phyloP scores from a whole-genome alignment of 2,888 invertebrate species.

The Pristionchus exspectatus region DNA sequence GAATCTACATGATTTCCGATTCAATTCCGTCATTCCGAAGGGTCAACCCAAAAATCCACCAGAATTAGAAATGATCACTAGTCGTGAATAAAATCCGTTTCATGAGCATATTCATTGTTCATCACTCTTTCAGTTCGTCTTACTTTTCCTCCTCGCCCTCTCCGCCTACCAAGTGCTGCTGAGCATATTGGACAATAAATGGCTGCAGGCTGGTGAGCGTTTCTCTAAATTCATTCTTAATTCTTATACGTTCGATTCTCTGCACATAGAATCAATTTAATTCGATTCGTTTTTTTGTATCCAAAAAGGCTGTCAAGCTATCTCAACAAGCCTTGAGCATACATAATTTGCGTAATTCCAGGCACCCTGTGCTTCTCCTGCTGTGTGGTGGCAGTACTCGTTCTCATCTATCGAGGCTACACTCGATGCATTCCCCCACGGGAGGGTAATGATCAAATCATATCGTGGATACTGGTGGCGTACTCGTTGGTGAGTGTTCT shows the following conservation, averaged over 20 bases:
- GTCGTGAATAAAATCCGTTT: not conserved
- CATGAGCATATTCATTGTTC: not conserved
- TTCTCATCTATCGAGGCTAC: slow-evolving; percentile 42
- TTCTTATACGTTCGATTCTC: no score
- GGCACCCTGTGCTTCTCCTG: slow-evolving; percentile 2
- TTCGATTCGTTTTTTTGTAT: no score
- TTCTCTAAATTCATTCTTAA: no score
- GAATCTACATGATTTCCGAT: no score
- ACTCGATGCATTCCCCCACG: slow-evolving; percentile 7
- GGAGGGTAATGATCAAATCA: slow-evolving; percentile 47
- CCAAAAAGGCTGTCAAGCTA: no score
- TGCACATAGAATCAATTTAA: no score
- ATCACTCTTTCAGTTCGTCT: slow-evolving; percentile 55
- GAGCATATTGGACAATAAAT: slow-evolving; percentile 12
- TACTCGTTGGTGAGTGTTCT: slow-evolving; percentile 49
- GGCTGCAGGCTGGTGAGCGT: slow-evolving; percentile 52
- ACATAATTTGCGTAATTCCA: not conserved
- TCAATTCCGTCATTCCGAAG: no score
- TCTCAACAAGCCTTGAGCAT: no score
- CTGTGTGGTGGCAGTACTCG: not conserved
- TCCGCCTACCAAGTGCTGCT: slow-evolving; percentile 50
- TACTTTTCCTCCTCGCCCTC: slow-evolving; percentile 55
- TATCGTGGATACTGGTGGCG: slow-evolving; percentile 53
- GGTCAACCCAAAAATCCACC: no score
- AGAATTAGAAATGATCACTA: not conserved